A percentile compares a stretch with the other conserved stretches of the same genome.
Conservation (phyloP, 2,797 vertebrate genomes). For the Dendrocincla tyrannina region DNA sequence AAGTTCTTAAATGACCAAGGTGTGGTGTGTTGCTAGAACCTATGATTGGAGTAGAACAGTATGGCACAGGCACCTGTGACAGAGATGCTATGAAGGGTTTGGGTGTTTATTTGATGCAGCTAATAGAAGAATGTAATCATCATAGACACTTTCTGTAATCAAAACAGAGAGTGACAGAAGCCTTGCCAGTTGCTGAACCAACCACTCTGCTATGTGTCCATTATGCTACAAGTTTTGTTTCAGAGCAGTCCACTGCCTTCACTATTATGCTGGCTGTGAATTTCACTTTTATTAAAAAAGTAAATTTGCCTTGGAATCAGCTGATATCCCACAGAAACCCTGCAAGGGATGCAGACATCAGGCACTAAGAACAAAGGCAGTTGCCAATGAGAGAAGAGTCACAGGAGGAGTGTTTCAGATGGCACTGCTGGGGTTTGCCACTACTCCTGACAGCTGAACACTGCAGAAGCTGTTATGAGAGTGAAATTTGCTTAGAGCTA, state of each 20-base stretch:
- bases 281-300: conserved; percentile 11
- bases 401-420: neutral
- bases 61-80: neutral
- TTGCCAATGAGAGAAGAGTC: neutral
- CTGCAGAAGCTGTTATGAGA: neutral
- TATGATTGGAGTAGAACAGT: neutral
- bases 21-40: neutral
- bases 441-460: neutral
- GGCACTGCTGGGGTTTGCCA: neutral
- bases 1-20: neutral
- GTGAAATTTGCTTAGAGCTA: neutral
- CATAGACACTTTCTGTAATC: neutral
- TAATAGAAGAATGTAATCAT: neutral
- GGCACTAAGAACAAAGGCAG: neutral
- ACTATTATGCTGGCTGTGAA: neutral
- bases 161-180: neutral
- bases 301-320: neutral
- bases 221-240: neutral
- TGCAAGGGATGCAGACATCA: neutral
- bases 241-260: neutral
- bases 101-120: neutral
- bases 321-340: neutral
- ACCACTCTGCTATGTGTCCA: neutral
- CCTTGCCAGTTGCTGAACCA: neutral
- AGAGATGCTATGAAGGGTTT: neutral